A percentile compares a stretch with the other conserved stretches of the same genome.
phyloP scores from a whole-genome alignment of 2,113 vertebrate genomes.

The Amphiprion ocellaris region DNA sequence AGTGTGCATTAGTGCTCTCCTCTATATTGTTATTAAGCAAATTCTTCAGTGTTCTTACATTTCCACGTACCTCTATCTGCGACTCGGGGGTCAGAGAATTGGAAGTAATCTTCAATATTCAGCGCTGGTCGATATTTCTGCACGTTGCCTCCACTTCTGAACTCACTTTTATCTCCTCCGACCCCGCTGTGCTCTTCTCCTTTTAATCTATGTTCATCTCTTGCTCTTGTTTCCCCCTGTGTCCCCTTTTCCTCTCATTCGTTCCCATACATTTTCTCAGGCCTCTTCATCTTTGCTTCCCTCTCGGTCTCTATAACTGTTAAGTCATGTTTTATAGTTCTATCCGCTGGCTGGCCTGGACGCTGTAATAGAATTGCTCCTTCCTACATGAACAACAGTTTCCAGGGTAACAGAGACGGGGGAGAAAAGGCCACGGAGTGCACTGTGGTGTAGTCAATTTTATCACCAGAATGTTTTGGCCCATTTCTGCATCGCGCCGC shows the following conservation, averaged over 20 bases:
- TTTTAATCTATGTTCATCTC: conserved; percentile 60
- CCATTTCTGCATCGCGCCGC: conserved; percentile 67
- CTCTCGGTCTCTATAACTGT: conserved; percentile 56
- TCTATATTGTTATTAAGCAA: conserved; percentile 50
- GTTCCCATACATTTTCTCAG: conserved; percentile 31
- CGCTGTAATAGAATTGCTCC: conserved; percentile 81
- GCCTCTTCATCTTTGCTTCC: conserved; percentile 43
- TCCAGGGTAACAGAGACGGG: conserved; percentile 84
- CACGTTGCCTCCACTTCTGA: not conserved
- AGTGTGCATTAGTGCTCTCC: conserved; percentile 55
- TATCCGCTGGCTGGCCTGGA: conserved; percentile 72
- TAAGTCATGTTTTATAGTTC: conserved; percentile 81
- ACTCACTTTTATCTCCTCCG: conserved; percentile 35
- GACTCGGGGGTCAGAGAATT: conserved; percentile 47
- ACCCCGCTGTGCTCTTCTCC: conserved; percentile 12
- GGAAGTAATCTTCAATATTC: conserved; percentile 34
- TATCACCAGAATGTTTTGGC: conserved; percentile 77
- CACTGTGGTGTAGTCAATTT: conserved; percentile 75
- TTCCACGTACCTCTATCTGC: conserved; percentile 18
- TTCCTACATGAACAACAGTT: conserved; percentile 84
- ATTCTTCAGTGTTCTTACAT: conserved; percentile 38
- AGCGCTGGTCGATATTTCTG: conserved; percentile 27
- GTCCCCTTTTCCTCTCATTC: conserved; percentile 20
- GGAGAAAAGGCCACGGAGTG: conserved; percentile 68
- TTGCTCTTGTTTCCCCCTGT: conserved; percentile 10